phyloP scores from a whole-genome alignment of 2,797 vertebrate genomes.

The Mareca strepera region DNA sequence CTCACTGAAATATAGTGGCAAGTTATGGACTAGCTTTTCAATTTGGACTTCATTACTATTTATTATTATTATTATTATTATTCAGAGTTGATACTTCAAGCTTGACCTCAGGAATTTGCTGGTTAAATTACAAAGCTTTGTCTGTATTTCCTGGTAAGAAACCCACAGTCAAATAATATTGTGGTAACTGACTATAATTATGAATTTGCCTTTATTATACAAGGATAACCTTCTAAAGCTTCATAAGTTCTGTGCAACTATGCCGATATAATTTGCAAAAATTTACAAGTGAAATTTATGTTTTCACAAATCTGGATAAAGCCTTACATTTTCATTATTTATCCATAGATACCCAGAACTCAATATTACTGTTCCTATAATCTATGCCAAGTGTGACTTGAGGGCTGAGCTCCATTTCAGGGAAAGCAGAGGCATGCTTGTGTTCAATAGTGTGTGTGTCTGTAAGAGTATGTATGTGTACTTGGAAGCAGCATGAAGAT shows the following conservation, averaged over 20 bases:
- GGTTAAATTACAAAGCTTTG: background rate
- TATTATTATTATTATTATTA: background rate
- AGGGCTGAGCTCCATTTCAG: background rate
- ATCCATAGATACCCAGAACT: background rate
- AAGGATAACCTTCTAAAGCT: background rate
- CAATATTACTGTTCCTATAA: background rate
- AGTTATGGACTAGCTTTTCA: background rate
- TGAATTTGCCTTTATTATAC: background rate
- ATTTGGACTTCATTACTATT: background rate
- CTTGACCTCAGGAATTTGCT: background rate
- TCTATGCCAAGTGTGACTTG: background rate
- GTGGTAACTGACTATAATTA: background rate
- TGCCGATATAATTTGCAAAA: background rate
- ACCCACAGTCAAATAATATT: background rate
- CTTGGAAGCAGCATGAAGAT: background rate
- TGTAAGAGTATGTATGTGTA: background rate
- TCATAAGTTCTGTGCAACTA: background rate
- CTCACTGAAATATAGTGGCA: background rate
- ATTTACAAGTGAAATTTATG: accelerated
- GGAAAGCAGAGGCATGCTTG: background rate
- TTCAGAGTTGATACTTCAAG: background rate
- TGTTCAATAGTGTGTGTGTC: background rate
- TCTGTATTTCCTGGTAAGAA: background rate
- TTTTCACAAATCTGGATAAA: background rate
- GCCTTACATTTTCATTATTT: background rate